A percentile compares a stretch with the other conserved stretches of the same genome.
Evolutionary conservation across 2,888 invertebrate genomes (phyloP).

Genomic region (Axea sp.): DNA sequence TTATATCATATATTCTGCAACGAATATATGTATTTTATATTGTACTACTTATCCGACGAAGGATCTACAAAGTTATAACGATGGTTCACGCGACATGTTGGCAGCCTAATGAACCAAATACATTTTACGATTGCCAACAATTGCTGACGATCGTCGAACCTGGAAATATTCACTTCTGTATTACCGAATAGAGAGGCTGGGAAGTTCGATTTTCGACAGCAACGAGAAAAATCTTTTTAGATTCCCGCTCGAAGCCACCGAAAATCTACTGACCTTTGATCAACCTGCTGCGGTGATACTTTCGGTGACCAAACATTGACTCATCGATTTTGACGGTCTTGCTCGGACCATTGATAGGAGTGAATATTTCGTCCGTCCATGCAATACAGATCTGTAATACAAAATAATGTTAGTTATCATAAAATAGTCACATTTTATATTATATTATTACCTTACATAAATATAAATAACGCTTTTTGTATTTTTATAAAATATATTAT

Average conservation of each 20-base stretch:
- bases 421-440: too few relatives aligned
- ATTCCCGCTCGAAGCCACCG: slow-evolving; percentile 12
- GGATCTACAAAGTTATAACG: too few relatives aligned
- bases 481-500: too few relatives aligned
- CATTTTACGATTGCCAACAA: slow-evolving; percentile 12
- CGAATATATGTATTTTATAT: too few relatives aligned
- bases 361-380: not conserved
- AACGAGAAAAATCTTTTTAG: slow-evolving; percentile 1
- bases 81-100: too few relatives aligned
- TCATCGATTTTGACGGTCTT: slow-evolving; percentile 12
- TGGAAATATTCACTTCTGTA: slow-evolving; percentile 2
- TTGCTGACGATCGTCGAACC: slow-evolving; percentile 1
- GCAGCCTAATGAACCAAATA: too few relatives aligned
- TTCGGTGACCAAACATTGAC: slow-evolving; percentile 10
- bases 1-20: too few relatives aligned
- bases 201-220: slow-evolving; percentile 12
- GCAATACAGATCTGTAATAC: too few relatives aligned
- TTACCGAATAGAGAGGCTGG: not conserved
- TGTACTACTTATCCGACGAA: too few relatives aligned
- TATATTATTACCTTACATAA: too few relatives aligned
- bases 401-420: too few relatives aligned
- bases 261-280: slow-evolving; percentile 19
- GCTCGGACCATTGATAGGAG: not conserved
- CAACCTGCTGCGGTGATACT: slow-evolving; percentile 6
- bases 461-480: too few relatives aligned